Evolutionary conservation across 1,140 invertebrate species (phyloP).

Genomic region (Eurosta solidaginis): DNA sequence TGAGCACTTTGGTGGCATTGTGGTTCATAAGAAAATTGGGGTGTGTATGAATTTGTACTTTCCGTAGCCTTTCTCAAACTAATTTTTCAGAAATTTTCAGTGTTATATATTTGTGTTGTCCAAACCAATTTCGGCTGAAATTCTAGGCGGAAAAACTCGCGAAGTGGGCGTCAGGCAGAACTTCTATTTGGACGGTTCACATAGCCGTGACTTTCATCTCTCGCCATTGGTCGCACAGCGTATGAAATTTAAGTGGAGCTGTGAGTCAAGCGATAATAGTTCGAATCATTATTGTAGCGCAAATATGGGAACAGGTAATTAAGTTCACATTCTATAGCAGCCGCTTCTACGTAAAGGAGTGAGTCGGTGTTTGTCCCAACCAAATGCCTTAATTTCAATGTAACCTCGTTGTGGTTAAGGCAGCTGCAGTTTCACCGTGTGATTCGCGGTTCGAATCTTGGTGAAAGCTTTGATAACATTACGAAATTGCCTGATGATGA

Average conservation of each 20-base stretch:
- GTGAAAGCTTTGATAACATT: too few relatives aligned
- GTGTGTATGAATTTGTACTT: background rate
- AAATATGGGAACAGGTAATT: constrained; percentile 32
- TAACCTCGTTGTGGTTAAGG: too few relatives aligned
- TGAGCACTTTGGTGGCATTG: background rate
- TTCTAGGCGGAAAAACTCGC: constrained; percentile 25
- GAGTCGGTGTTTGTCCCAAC: too few relatives aligned
- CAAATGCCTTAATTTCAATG: too few relatives aligned
- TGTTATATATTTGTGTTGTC: constrained; percentile 32
- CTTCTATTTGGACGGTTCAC: constrained; percentile 19
- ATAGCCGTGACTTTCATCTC: constrained; percentile 32
- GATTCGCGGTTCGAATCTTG: too few relatives aligned
- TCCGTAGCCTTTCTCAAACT: background rate
- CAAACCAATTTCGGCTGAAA: constrained; percentile 18
- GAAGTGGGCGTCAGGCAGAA: constrained; percentile 6
- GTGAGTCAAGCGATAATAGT: constrained; percentile 8
- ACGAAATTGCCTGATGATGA: too few relatives aligned
- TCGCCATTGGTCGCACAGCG: background rate
- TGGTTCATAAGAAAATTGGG: background rate
- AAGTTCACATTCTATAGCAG: too few relatives aligned
- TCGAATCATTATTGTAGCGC: background rate
- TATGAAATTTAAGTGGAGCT: constrained; percentile 29
- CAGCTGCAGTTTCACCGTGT: too few relatives aligned
- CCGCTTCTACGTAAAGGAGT: too few relatives aligned
- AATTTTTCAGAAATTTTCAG: background rate